Base-by-base conservation (phyloP, 2,797 vertebrate genomes). In the Micrastur ruficollis region DNA sequence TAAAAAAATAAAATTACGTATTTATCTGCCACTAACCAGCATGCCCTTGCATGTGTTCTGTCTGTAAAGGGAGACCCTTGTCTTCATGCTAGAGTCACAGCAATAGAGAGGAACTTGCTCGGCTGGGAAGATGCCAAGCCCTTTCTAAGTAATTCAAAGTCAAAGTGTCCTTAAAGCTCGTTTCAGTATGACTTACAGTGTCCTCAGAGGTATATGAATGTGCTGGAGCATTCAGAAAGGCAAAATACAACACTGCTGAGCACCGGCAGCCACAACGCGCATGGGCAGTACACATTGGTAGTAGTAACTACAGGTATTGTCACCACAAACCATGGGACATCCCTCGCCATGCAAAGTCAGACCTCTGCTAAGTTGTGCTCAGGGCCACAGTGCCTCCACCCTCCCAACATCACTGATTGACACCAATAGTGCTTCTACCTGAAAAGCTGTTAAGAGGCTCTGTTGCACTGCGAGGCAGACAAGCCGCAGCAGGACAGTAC, bases 401-500 rank as follows among this genome's bases (percentile, higher is more conserved):
- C 67, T 32, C 36, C 13, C 0, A 1, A 68, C 21, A 0, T 26
- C 56, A 6, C 72, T 15, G n/a, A 56, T 42, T 7, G 61, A 22
- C 32, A n/a, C 70, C 52, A 25, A 5, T 0, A 42, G 25, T 20
- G 32, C 49, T 56, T 83, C 32, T 27, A 62, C 36, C 46, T 56
- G 61, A 19, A 70, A 59, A 74, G 29, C 38, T 8, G 18, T 27
- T 14, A 49, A 44, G 46, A 76, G 42, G 38, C 32, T 56, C 56
- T 8, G 1, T 38, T 68, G 19, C 2, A 9, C 25, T 40, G 34
- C 0, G 0, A 63, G 44, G 53, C 58, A 85, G 66, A 42, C 38
- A 34, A 38, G 23, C 31, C 73, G 29, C 32, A 71, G 82, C n/a
- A 88, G 86, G 78, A 80, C 31, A 78, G 66, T 1, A 40, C 12